Percentiles rank a stretch among this genome's conserved stretches.
Conservation (phyloP, 1,140 invertebrate genomes). For the Cydia pomonella region DNA sequence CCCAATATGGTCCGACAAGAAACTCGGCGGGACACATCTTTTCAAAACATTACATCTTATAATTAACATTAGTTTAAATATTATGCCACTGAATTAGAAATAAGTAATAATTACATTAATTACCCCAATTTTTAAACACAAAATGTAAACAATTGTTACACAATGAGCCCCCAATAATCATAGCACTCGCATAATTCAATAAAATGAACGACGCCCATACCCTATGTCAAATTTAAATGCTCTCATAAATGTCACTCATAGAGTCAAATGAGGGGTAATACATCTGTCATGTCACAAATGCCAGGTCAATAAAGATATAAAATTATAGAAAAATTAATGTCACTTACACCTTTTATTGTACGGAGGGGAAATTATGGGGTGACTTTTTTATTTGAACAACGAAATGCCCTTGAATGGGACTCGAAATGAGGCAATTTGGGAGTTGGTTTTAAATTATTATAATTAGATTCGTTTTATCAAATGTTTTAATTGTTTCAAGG, state of each 20-base stretch:
- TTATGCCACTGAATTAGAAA: too few species aligned
- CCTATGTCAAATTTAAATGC: conserved; percentile 1
- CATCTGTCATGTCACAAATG: neutral
- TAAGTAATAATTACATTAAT: neutral
- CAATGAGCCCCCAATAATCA: neutral
- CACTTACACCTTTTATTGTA: neutral
- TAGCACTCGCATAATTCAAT: neutral
- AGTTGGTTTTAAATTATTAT: neutral
- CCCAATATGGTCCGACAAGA: too few species aligned
- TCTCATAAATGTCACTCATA: conserved; percentile 8
- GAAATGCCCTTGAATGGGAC: neutral
- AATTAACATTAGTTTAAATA: too few species aligned
- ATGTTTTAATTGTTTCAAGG: too few species aligned
- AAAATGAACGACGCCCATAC: neutral
- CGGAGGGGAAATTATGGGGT: neutral
- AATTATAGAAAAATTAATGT: neutral
- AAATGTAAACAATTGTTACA: neutral
- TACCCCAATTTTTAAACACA: neutral
- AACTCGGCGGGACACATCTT: too few species aligned
- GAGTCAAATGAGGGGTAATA: neutral
- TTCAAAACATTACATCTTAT: too few species aligned
- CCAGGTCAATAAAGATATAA: neutral
- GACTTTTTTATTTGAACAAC: conserved; percentile 5
- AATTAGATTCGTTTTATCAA: too few species aligned
- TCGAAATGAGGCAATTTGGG: neutral